Conservation (phyloP, 2,888 invertebrate species). For the Meliscaeva auricollis region DNA sequence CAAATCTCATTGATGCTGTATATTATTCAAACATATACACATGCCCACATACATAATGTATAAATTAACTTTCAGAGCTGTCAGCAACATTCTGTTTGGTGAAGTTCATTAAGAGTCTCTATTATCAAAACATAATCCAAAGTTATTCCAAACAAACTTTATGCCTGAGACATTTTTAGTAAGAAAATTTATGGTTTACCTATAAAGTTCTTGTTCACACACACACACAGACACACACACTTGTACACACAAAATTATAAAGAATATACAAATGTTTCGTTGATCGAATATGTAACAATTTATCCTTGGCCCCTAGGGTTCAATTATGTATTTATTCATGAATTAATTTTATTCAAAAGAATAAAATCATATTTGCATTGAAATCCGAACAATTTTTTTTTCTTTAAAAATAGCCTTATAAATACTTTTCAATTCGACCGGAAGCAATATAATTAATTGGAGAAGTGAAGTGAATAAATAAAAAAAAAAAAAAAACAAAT, state of each 20-base stretch:
- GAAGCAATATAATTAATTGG: constrained; percentile 11
- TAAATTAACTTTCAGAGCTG: constrained; percentile 3
- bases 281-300: background rate
- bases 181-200: background rate
- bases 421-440: constrained; percentile 18
- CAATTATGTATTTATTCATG: constrained; percentile 12
- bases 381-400: background rate
- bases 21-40: background rate
- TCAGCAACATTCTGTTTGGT: constrained; percentile 9
- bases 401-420: background rate
- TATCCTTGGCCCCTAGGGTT: background rate
- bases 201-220: background rate
- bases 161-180: background rate
- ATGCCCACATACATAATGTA: background rate
- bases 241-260: background rate
- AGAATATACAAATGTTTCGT: background rate
- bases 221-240: background rate
- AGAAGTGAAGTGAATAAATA: constrained; percentile 3
- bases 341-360: constrained; percentile 7
- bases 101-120: constrained; percentile 3
- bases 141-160: constrained; percentile 16
- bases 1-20: background rate
- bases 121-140: constrained; percentile 12
- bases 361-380: background rate
- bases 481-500: background rate